These are phyloP conservation scores for Nothocercus nigrocapillus DNA, from an alignment of 2,113 vertebrate species.

Conservation along the genomic window DNA sequence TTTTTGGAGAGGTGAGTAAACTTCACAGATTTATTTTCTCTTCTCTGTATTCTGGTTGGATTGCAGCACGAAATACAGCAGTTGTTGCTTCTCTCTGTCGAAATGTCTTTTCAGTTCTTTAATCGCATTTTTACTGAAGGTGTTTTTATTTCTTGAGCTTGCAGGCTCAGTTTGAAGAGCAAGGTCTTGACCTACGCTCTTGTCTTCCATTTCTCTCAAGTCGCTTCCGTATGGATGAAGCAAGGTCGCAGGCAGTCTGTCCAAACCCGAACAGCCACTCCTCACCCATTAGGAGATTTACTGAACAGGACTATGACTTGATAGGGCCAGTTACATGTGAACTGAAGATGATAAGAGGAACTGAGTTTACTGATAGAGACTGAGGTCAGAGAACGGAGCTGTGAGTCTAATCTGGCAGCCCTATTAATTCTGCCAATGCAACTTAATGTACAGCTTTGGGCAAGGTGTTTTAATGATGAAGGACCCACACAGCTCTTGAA, in stretches of 20 bases:
- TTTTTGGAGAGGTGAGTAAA: conserved; percentile 42
- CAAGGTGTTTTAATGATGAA: not conserved
- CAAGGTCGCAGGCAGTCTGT: not conserved
- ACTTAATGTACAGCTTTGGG: not conserved
- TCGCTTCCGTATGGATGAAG: not conserved
- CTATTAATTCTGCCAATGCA: not conserved
- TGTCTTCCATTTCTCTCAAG: not conserved
- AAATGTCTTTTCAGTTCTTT: not conserved
- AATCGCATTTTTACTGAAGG: not conserved
- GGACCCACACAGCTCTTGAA: not conserved
- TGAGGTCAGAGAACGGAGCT: not conserved
- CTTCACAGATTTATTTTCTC: not conserved
- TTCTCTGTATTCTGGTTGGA: not conserved
- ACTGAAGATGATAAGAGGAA: not conserved
- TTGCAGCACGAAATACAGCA: not conserved
- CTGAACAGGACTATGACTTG: not conserved
- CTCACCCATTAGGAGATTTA: not conserved
- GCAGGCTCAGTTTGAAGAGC: not conserved
- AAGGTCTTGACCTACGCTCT: not conserved
- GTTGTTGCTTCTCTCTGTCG: not conserved
- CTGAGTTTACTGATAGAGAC: not conserved
- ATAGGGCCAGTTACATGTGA: not conserved
- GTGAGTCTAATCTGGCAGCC: not conserved
- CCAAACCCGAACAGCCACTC: not conserved
- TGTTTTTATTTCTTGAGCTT: conserved; percentile 6